phyloP scores from a whole-genome alignment of 2,797 vertebrate species.

The Amazona finschi region DNA sequence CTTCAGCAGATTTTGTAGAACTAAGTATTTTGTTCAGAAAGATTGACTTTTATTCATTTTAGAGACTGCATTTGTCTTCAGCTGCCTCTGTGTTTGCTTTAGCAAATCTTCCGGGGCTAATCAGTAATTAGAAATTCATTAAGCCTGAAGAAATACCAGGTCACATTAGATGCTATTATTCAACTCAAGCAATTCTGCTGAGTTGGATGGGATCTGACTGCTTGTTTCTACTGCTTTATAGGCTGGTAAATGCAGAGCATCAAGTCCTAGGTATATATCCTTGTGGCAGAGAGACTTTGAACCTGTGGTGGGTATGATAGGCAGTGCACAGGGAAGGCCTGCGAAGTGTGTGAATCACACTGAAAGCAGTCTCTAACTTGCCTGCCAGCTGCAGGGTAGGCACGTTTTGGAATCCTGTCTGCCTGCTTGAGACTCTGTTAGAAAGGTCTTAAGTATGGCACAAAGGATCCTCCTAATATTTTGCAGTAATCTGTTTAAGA shows the following conservation, averaged over 20 bases:
- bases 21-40: background rate
- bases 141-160: background rate
- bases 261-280: background rate
- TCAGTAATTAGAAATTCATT: constrained; percentile 8
- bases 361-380: background rate
- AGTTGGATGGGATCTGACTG: background rate
- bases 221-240: background rate
- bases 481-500: background rate
- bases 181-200: background rate
- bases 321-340: background rate
- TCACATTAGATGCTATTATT: background rate
- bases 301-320: background rate
- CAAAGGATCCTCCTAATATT: background rate
- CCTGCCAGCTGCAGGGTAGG: background rate
- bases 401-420: background rate
- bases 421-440: background rate
- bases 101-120: constrained; percentile 16
- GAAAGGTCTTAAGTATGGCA: background rate
- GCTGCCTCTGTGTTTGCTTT: constrained; percentile 10
- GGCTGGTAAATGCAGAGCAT: background rate
- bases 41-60: background rate
- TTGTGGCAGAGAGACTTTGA: background rate
- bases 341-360: background rate
- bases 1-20: background rate
- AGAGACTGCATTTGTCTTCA: background rate